These are phyloP conservation scores for Laterallus jamaicensis DNA, from an alignment of 2,113 vertebrate genomes.

Conservation along the genomic window DNA sequence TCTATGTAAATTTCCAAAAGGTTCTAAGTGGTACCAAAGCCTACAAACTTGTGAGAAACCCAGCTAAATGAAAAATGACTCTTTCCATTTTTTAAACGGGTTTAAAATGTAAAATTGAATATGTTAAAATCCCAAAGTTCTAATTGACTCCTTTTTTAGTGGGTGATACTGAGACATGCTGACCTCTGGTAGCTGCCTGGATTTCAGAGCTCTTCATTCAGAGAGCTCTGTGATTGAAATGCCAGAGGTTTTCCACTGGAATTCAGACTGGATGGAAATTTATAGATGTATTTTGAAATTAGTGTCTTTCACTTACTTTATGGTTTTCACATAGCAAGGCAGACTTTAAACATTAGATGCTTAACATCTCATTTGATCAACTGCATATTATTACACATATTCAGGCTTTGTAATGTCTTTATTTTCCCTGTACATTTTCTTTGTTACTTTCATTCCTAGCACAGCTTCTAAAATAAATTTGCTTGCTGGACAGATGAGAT, in stretches of 20 bases:
- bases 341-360: neutral
- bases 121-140: neutral
- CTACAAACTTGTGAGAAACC: neutral
- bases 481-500: neutral
- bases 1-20: neutral
- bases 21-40: neutral
- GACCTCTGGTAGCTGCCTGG: neutral
- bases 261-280: neutral
- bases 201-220: neutral
- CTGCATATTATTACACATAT: neutral
- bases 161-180: neutral
- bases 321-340: neutral
- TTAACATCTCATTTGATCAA: neutral
- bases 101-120: neutral
- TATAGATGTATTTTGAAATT: neutral
- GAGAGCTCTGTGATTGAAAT: neutral
- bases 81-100: neutral
- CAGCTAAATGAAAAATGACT: neutral
- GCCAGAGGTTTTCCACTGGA: neutral
- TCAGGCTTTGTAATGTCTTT: neutral
- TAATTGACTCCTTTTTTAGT: neutral
- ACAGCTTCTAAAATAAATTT: neutral
- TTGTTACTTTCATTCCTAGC: neutral
- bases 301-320: neutral
- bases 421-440: neutral